Conservation (phyloP, 2,113 vertebrate species). For the Regulus satrapa region DNA sequence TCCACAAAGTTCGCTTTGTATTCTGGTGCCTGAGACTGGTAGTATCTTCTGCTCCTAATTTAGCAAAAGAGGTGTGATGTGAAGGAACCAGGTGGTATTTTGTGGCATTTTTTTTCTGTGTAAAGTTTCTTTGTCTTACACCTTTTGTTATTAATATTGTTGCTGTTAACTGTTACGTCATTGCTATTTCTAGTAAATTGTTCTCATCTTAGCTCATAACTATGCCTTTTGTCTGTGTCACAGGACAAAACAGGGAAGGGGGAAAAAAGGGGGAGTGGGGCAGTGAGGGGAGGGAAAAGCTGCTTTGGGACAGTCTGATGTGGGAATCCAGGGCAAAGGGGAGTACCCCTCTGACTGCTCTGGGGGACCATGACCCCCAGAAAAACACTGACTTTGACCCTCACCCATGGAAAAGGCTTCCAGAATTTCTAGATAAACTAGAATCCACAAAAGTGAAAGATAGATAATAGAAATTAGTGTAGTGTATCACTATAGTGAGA, state of each 20-base stretch:
- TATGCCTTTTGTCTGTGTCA: background rate
- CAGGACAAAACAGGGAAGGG: too few relatives aligned
- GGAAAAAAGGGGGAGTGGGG: background rate
- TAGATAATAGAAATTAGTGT: too few relatives aligned
- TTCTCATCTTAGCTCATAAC: background rate
- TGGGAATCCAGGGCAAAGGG: too few relatives aligned
- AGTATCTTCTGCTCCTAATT: background rate
- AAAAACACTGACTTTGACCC: too few relatives aligned
- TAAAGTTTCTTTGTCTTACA: background rate
- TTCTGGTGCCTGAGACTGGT: background rate
- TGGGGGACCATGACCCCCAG: too few relatives aligned
- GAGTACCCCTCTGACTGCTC: too few relatives aligned
- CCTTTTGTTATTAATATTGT: background rate
- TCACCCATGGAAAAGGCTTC: too few relatives aligned
- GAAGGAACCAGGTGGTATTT: background rate
- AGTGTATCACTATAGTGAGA: too few relatives aligned
- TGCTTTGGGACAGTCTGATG: background rate
- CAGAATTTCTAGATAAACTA: too few relatives aligned
- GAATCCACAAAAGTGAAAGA: too few relatives aligned
- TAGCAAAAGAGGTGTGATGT: background rate
- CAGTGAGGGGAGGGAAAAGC: background rate
- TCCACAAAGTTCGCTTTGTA: background rate
- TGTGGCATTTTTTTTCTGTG: background rate
- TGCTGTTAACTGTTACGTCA: background rate
- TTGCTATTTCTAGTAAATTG: background rate